Evolutionary conservation across 2,113 vertebrate species (phyloP).

Genomic region (Lycocorax pyrrhopterus): DNA sequence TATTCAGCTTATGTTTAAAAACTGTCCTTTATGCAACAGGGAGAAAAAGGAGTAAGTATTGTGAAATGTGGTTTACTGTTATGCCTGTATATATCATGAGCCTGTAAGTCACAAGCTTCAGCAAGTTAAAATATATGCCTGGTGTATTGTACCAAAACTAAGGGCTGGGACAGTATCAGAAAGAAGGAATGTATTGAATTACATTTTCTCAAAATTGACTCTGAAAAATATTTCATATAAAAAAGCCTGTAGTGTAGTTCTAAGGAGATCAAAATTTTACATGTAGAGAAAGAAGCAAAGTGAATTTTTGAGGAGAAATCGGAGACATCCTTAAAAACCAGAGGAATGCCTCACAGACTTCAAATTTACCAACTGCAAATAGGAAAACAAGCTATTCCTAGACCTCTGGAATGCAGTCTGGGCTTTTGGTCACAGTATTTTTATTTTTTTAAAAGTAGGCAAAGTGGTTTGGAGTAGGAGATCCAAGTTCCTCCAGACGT

Average conservation of each 20-base stretch:
- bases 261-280: background rate
- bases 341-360: conserved; percentile 57
- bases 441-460: conserved; percentile 16
- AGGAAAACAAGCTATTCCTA: conserved; percentile 68
- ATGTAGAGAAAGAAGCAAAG: background rate
- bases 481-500: conserved; percentile 49
- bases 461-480: conserved; percentile 41
- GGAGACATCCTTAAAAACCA: conserved; percentile 44
- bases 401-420: conserved; percentile 65
- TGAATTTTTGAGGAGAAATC: conserved; percentile 57
- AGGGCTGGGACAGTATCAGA: background rate
- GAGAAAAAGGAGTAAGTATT: background rate
- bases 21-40: background rate
- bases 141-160: background rate
- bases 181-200: background rate
- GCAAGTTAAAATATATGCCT: background rate
- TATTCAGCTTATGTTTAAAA: background rate
- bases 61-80: background rate
- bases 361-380: conserved; percentile 54
- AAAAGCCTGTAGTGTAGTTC: background rate
- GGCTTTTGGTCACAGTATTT: conserved; percentile 50
- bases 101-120: background rate
- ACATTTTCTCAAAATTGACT: background rate
- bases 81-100: background rate
- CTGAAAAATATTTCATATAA: background rate